Evolutionary conservation across 2,113 vertebrate species (phyloP), one percentile per base, ranked within the genome.

Genomic region (Rutilus rutilus): DNA sequence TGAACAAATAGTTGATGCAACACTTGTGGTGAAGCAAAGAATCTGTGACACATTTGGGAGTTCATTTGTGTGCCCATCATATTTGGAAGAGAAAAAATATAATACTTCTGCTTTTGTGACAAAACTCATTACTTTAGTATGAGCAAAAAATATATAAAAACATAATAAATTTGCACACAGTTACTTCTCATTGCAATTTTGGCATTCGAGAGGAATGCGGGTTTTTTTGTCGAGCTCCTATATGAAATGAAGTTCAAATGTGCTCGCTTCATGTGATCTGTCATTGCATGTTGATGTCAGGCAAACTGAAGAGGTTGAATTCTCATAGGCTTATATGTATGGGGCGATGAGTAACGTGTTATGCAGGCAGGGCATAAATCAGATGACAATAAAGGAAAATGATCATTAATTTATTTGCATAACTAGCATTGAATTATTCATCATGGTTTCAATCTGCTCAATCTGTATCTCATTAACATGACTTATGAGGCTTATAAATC

Each of bases 341-440:
- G 39, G 17, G 4, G 54, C 57, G 75, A 73, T 87, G 60, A 86
- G 50, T 47, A 82, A 36, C 50, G 12, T 19, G 25, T 39, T 65
- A 75, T 69, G 65, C 62, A 78, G 83, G 65, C 80, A 27, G 62
- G 14, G 42, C 60, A 87, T 87, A 54, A 87, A 87, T 87, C 42
- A 83, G 80, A 84, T 19, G 42, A 71, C 74, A 71, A 78, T 87
- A 76, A 86, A 82, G 73, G 33, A 82, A 89, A 65, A 85, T 60
- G 52, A 78, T 77, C 65, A 57, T 86, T 77, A 86, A 67, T 88
- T 89, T 89, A 87, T 81, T 85, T 79, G 42, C 67, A 83, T 88
- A 86, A 88, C 69, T 79, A 74, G 62, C 14, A 64, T 50, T 86
- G 52, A 88, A 87, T 89, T 82, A 88, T 91, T 90, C 75, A 88